Evolutionary conservation across 2,888 invertebrate genomes (phyloP).

Genomic region (Epirrhoe tristata): DNA sequence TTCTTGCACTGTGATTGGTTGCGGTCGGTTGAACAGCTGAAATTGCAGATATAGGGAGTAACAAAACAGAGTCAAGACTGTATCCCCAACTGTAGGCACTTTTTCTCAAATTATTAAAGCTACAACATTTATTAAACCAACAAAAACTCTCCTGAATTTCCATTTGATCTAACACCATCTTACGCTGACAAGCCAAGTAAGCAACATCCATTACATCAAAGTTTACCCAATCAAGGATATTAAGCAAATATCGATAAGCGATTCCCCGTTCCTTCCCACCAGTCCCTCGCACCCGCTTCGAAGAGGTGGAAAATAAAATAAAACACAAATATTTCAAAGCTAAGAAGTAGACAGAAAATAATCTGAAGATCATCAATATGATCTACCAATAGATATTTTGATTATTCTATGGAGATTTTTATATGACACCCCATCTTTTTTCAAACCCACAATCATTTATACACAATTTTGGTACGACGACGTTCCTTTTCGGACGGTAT

Average conservation of each 20-base stretch:
- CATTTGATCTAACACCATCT: slow-evolving; percentile 30
- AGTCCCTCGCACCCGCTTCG: slow-evolving; percentile 47
- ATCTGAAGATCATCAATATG: not conserved
- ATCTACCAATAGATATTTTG: not conserved
- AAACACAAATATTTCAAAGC: not conserved
- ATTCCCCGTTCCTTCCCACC: slow-evolving; percentile 54
- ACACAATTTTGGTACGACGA: too few species aligned
- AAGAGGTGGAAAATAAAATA: slow-evolving; percentile 9
- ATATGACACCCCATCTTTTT: not conserved
- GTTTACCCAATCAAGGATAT: slow-evolving; percentile 35
- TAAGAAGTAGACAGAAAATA: slow-evolving; percentile 3
- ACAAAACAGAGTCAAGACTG: too few species aligned
- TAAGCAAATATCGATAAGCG: slow-evolving; percentile 37
- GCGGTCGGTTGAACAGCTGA: too few species aligned
- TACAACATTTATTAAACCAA: slow-evolving; percentile 1
- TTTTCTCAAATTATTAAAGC: not conserved
- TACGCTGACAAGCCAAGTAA: slow-evolving; percentile 22
- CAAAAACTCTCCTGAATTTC: slow-evolving; percentile 14
- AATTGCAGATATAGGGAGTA: too few species aligned
- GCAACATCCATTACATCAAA: slow-evolving; percentile 34
- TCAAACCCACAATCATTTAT: not conserved
- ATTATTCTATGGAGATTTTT: not conserved
- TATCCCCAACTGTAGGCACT: not conserved
- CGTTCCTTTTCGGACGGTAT: too few species aligned
- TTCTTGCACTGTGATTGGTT: too few species aligned